These are phyloP conservation scores for Margarornis squamiger DNA, from an alignment of 2,797 vertebrate species.

Conservation along the genomic window DNA sequence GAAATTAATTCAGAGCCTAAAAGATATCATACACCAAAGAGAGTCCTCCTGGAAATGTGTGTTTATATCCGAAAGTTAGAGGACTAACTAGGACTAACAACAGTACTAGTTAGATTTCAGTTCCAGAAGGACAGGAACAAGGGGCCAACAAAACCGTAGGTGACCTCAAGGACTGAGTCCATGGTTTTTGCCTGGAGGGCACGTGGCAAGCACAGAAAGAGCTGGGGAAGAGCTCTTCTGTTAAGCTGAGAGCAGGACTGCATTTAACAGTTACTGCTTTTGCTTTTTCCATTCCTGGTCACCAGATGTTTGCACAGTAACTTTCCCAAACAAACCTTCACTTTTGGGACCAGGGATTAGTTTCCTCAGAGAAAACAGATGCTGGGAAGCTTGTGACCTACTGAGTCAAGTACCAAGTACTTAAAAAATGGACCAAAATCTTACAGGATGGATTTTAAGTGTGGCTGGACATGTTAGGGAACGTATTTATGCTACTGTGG, in stretches of 20 bases:
- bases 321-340: neutral
- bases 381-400: neutral
- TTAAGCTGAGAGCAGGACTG: neutral
- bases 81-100: too few species aligned
- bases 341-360: neutral
- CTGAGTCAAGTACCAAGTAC: neutral
- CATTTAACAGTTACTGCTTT: neutral
- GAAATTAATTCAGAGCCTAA: neutral
- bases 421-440: neutral
- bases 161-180: neutral
- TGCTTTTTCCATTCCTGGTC: neutral
- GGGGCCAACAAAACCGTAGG: neutral
- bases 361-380: neutral
- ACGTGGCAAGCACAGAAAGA: neutral
- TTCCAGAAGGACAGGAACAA: neutral
- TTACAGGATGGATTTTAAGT: neutral
- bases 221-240: neutral
- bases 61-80: neutral
- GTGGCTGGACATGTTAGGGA: neutral
- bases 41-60: neutral
- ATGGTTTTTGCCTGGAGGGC: neutral
- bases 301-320: neutral
- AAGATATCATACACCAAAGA: neutral
- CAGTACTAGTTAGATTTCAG: neutral
- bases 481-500: neutral